A percentile compares a stretch with the other conserved stretches of the same genome.
phyloP scores from a whole-genome alignment of 2,797 vertebrate genomes.

The Gallinago nigripennis region DNA sequence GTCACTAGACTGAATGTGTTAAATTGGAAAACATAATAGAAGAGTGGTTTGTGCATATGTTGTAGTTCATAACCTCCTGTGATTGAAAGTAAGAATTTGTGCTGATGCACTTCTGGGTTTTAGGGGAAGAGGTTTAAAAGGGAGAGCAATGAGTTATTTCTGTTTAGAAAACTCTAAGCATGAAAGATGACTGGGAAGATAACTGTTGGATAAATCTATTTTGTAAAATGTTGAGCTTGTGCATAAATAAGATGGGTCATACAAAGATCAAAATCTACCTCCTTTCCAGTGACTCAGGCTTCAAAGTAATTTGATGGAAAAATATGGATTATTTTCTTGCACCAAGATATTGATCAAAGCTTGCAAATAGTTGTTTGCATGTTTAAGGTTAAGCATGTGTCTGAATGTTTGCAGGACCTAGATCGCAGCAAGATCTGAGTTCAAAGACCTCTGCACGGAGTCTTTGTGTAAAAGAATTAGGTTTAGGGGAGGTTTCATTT shows the following conservation, averaged over 20 bases:
- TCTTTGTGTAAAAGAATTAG: not conserved
- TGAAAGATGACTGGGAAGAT: not conserved
- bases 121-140: not conserved
- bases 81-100: not conserved
- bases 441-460: not conserved
- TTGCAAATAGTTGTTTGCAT: not conserved
- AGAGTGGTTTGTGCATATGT: not conserved
- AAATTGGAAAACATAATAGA: not conserved
- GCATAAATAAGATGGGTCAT: not conserved
- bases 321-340: not conserved
- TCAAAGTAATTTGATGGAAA: not conserved
- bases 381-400: not conserved
- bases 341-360: not conserved
- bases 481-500: not conserved
- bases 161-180: not conserved
- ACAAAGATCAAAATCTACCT: not conserved
- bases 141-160: not conserved
- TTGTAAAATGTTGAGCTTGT: not conserved
- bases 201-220: not conserved
- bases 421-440: rapidly evolving
- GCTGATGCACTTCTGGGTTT: not conserved
- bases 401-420: not conserved
- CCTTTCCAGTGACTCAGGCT: not conserved
- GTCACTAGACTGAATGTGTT: not conserved
- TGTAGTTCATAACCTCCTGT: not conserved